Evolutionary conservation across 2,113 vertebrate species (phyloP), one percentile per base, ranked within the genome.

Genomic region (Synodontis membranacea): DNA sequence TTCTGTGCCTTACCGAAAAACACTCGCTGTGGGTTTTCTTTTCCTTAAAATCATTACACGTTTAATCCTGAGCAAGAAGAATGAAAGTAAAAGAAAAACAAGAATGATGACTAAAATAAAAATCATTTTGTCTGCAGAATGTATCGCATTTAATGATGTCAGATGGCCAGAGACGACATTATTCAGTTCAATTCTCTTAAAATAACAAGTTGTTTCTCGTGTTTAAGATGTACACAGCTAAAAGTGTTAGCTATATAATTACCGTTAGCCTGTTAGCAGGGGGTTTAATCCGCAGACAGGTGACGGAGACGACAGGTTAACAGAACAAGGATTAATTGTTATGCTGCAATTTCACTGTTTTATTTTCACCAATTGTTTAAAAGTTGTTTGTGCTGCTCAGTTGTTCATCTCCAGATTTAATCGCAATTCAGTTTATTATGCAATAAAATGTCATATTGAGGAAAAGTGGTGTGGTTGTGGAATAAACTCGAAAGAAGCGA

Each of bases 1-100:
- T 98, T 95, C 96, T 98, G 98, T 99, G 97, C 97, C 97, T 99
- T 99, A 99, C 96, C 96, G 96, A 97, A 37, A 58, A 92, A 92
- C 93, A 95, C 95, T 94, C 95, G 89, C 86, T 70, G 88, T 89
- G 70, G 95, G 39, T 28, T n/a, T 48, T 96, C 92, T 93, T 94
- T 94, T 96, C 94, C 2, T 56, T 21, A 31, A 42, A 50, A 23
- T 60, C 37, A 19, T 21, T 58, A 79, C 60, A 94, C 94, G 91
- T 95, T 88, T 91, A 93, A 93, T 91, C 75, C 64, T 90, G 86
- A 91, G 15, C 84, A 89, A 87, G 84, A 84, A 21, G 48, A 81
- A 64, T 58, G 17, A 64, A 15, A 58, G 50, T 34, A 46, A 28
- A 86, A 82, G 70, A 88, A 85, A 86, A 91, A 90, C 88, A 89